Percentiles rank a stretch among this genome's conserved stretches.
Evolutionary conservation across 2,888 invertebrate genomes (phyloP).

Genomic region (Siphlonurus alternatus): DNA sequence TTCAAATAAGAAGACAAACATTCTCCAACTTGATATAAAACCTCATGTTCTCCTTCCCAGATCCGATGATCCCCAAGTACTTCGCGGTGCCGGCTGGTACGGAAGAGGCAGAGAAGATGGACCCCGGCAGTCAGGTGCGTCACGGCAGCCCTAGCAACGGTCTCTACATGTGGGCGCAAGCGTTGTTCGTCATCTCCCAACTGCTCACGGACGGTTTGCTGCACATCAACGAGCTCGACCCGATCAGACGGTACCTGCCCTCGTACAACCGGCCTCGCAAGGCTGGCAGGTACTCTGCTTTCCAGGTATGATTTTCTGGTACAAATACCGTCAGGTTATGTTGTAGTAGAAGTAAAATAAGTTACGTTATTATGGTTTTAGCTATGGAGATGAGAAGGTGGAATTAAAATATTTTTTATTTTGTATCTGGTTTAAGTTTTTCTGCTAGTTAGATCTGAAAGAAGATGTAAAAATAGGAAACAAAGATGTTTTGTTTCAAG

Average conservation of each 20-base stretch:
- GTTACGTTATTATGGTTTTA: too few species aligned
- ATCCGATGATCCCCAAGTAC: constrained; percentile 89
- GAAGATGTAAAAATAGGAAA: too few species aligned
- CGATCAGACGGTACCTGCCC: constrained; percentile 84
- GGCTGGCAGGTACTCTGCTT: constrained; percentile 89
- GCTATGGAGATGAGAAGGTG: too few species aligned
- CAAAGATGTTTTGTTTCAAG: too few species aligned
- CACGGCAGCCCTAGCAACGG: constrained; percentile 39
- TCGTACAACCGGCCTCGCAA: constrained; percentile 87
- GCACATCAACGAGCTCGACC: constrained; percentile 90
- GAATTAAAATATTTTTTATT: too few species aligned
- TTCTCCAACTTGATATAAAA: too few species aligned
- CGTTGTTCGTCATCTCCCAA: constrained; percentile 86
- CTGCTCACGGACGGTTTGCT: constrained; percentile 75
- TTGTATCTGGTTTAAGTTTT: too few species aligned
- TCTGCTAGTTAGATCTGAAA: too few species aligned
- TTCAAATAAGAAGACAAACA: too few species aligned
- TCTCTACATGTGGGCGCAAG: constrained; percentile 88
- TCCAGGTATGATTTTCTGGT: constrained; percentile 55
- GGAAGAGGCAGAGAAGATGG: constrained; percentile 49
- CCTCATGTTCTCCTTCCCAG: constrained; percentile 36
- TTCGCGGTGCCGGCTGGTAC: constrained; percentile 64
- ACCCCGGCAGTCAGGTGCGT: constrained; percentile 49
- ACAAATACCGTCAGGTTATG: background rate
- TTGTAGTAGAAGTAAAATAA: too few species aligned